Percentiles rank a stretch among this genome's conserved stretches.
Conservation (phyloP, 1,140 invertebrate genomes). For the Ladona fulva region DNA sequence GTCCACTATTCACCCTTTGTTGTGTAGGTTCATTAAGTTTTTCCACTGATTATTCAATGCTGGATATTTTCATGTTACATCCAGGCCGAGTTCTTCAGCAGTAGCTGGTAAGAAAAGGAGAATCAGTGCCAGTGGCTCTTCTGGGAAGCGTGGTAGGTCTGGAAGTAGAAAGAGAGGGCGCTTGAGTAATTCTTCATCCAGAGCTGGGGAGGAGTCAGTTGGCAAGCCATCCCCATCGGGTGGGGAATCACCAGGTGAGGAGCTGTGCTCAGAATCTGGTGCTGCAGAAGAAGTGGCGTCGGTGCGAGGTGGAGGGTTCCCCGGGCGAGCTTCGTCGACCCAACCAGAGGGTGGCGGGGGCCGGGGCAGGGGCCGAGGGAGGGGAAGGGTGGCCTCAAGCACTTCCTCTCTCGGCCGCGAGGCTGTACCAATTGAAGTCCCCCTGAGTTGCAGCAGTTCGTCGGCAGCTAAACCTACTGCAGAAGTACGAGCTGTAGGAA, state of each 20-base stretch:
- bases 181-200: background rate
- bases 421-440: background rate
- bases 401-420: background rate
- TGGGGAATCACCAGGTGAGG: conserved; percentile 6
- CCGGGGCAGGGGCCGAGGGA: conserved; percentile 2
- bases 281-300: background rate
- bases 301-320: background rate
- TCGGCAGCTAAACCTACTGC: background rate
- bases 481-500: background rate
- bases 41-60: background rate
- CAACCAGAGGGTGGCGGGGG: conserved; percentile 3
- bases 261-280: conserved; percentile 7
- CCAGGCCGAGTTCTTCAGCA: background rate
- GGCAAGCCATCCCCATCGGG: background rate
- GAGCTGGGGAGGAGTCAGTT: background rate
- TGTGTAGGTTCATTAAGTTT: background rate
- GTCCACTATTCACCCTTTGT: background rate
- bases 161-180: background rate
- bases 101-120: background rate
- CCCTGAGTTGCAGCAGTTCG: background rate
- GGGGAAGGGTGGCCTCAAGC: background rate
- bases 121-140: background rate
- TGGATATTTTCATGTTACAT: background rate
- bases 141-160: background rate
- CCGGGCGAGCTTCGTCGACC: conserved; percentile 3